phyloP scores from a whole-genome alignment of 1,140 invertebrate species.

The Nixonia krombeini region DNA sequence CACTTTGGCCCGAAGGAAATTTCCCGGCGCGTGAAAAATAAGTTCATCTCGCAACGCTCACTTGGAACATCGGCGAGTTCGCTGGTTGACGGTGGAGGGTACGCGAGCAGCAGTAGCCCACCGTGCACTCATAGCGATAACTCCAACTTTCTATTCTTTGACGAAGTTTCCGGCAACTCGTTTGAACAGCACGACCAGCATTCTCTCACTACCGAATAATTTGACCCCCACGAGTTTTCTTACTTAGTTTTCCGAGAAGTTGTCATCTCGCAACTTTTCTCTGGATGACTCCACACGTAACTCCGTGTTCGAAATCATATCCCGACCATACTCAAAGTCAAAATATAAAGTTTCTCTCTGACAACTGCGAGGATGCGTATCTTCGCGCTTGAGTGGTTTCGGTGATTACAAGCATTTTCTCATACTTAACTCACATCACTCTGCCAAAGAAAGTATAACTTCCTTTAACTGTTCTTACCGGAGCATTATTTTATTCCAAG shows the following conservation, averaged over 20 bases:
- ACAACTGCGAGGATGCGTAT: too few relatives aligned
- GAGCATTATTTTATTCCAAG: too few relatives aligned
- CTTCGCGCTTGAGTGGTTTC: too few relatives aligned
- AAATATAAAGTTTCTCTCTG: too few relatives aligned
- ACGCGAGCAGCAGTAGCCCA: not conserved
- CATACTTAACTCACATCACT: too few relatives aligned
- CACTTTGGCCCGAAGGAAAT: conserved; percentile 10
- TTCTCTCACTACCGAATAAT: conserved; percentile 29
- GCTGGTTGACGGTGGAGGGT: not conserved
- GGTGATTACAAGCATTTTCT: too few relatives aligned
- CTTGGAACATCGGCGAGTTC: not conserved
- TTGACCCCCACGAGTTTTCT: conserved; percentile 27
- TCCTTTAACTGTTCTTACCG: too few relatives aligned
- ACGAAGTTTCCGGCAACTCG: conserved; percentile 30
- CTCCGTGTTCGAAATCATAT: too few relatives aligned
- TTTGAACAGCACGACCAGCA: conserved; percentile 24
- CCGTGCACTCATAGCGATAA: not conserved
- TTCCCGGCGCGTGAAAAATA: conserved; percentile 13
- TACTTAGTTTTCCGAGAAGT: conserved; percentile 25
- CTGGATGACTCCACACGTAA: too few relatives aligned
- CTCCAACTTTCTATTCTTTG: conserved; percentile 12
- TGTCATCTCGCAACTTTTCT: conserved; percentile 8
- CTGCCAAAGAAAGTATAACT: too few relatives aligned
- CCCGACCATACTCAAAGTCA: too few relatives aligned
- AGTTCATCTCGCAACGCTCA: conserved; percentile 9